Conservation (phyloP, 2,797 vertebrate genomes). For the Coreius guichenoti region DNA sequence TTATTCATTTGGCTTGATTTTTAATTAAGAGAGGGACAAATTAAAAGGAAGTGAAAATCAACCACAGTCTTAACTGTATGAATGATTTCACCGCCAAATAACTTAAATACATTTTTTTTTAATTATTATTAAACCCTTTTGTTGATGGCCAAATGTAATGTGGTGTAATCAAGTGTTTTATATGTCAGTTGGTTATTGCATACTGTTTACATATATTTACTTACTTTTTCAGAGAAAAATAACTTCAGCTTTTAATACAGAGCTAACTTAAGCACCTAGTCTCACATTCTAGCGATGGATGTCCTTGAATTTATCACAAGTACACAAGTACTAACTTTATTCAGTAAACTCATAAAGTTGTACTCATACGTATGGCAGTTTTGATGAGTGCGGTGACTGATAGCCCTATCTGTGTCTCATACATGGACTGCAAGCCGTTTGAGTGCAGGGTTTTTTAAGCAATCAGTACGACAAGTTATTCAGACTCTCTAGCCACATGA, state of each 20-base stretch:
- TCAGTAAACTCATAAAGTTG: background rate
- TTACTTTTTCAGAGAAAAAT: background rate
- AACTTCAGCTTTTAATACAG: background rate
- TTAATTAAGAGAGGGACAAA: background rate
- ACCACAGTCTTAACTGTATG: background rate
- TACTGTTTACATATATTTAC: background rate
- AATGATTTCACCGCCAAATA: background rate
- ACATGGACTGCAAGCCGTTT: conserved; percentile 24
- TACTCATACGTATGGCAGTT: background rate
- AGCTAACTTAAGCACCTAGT: background rate
- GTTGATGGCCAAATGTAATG: background rate
- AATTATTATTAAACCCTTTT: background rate
- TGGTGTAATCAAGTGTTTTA: background rate
- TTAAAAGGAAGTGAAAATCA: background rate
- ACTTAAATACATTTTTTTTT: background rate
- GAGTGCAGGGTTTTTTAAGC: conserved; percentile 35
- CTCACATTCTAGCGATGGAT: background rate
- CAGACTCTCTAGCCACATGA: conserved; percentile 48
- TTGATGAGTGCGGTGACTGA: conserved; percentile 19
- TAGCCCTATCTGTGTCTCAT: conserved; percentile 43
- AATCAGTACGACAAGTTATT: conserved; percentile 38
- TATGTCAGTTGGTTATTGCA: background rate
- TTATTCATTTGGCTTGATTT: background rate
- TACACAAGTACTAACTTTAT: conserved; percentile 1
- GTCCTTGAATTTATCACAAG: background rate